Conservation (phyloP, 1,140 invertebrate species). For the Micrasema minimum region DNA sequence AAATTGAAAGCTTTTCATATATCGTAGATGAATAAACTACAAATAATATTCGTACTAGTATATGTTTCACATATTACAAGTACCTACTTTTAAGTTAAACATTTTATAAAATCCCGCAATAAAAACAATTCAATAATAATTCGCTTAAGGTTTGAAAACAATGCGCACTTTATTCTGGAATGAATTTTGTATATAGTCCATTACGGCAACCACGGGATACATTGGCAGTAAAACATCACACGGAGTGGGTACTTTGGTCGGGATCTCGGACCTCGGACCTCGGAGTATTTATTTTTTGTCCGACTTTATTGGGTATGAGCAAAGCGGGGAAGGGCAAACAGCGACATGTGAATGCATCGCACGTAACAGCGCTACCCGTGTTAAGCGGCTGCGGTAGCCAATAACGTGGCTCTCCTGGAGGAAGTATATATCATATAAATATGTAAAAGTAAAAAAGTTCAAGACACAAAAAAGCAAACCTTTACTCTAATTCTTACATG, state of each 20-base stretch:
- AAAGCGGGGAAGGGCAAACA: constrained; percentile 42
- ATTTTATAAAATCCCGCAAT: no score
- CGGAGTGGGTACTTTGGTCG: background rate
- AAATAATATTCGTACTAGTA: no score
- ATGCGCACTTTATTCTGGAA: constrained; percentile 16
- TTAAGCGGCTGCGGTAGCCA: constrained; percentile 3
- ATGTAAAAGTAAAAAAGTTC: no score
- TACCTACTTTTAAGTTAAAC: no score
- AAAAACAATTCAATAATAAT: constrained; percentile 12
- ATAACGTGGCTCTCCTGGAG: no score
- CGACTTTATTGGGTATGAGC: constrained; percentile 36
- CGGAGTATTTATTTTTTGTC: constrained; percentile 25
- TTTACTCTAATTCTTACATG: no score
- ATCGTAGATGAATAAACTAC: no score
- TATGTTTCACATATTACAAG: no score
- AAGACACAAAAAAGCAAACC: no score
- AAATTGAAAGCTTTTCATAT: no score
- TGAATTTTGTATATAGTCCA: constrained; percentile 16
- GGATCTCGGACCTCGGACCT: background rate
- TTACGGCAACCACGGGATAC: constrained; percentile 4
- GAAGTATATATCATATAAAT: no score
- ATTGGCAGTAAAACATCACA: background rate
- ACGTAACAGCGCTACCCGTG: constrained; percentile 38
- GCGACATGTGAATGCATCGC: constrained; percentile 43
- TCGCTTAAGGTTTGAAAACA: constrained; percentile 1